Evolutionary conservation across 2,113 vertebrate species (phyloP), one percentile per base, ranked within the genome.

Genomic region (Xyrauchen texanus): DNA sequence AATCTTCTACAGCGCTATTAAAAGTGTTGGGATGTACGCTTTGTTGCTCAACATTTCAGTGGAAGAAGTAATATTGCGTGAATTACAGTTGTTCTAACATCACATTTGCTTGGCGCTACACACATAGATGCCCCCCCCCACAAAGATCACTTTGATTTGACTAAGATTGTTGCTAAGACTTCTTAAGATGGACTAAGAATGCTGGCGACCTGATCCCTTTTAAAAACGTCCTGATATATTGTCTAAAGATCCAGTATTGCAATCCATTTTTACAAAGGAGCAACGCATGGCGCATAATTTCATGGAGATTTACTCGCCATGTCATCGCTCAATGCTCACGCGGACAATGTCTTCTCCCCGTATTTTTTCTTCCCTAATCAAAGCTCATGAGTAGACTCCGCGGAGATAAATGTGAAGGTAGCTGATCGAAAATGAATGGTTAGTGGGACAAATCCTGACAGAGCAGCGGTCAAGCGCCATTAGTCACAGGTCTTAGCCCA

Each of bases 401-500:
- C 42, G 64, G 71, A 93, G 91, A 92, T 90, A 92, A 89, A 94
- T 91, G 85, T 86, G 91, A 91, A 94, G 91, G 93, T 94, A 93
- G 93, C 74, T 87, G 91, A 90, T 85, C 92, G 90, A 90, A 91
- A 89, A 86, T 90, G 92, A 93, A 90, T 92, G 91, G 90, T 78
- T 89, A 92, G 91, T 85, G 82, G 88, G 87, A 93, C 91, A 93
- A 90, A 91, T 89, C 82, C 77, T 83, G 81, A 85, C 9, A n/a
- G 90, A 88, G 87, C 90, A 89, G 84, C 85, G 93, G 91, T 95
- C 92, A 94, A 93, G 93, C 81, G 81, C 91, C 92, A 92, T 96
- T 95, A 93, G 95, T 95, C 92, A 95, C 94, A 94, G 94, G 90
- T 94, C 90, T 95, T 94, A 95, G 88, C 84, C 63, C 83, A n/a